These are phyloP conservation scores for Drusus annulatus DNA, from an alignment of 1,140 invertebrate genomes.

Conservation along the genomic window DNA sequence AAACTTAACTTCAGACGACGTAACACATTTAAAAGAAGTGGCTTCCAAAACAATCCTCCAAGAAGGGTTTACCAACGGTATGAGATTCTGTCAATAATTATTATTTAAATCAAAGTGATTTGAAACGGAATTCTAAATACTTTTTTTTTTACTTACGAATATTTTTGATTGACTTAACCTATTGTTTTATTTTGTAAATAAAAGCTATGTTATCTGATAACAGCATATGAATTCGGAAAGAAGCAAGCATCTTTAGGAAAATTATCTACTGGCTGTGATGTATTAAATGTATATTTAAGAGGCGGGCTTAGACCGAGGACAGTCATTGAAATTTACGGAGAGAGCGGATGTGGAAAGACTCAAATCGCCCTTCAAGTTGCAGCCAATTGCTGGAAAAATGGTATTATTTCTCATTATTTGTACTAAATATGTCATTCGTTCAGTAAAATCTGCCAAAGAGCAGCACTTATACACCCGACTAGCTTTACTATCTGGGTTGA, in stretches of 20 bases:
- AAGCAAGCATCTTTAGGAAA: conserved; percentile 59
- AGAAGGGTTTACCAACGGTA: conserved; percentile 26
- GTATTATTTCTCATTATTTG: conserved; percentile 13
- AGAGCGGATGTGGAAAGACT: conserved; percentile 88
- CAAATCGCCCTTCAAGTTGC: conserved; percentile 86
- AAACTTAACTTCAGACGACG: conserved; percentile 7
- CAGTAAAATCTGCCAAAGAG: too few relatives aligned
- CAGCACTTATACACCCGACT: too few relatives aligned
- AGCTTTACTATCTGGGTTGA: too few relatives aligned
- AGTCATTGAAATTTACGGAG: conserved; percentile 88
- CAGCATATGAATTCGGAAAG: conserved; percentile 20
- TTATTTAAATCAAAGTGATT: neutral
- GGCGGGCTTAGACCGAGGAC: conserved; percentile 83
- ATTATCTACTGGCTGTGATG: conserved; percentile 75
- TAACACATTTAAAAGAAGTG: neutral
- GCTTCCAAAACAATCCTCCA: neutral
- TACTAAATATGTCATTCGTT: too few relatives aligned
- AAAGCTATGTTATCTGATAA: too few relatives aligned
- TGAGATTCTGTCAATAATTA: neutral
- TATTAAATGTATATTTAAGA: conserved; percentile 74
- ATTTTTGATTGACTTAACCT: neutral
- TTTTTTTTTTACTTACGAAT: neutral
- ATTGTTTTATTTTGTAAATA: too few relatives aligned
- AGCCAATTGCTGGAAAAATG: conserved; percentile 60
- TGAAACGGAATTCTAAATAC: neutral